A percentile compares a stretch with the other conserved stretches of the same genome.
Evolutionary conservation across 2,888 invertebrate species (phyloP).

Genomic region (Germaria angustata): DNA sequence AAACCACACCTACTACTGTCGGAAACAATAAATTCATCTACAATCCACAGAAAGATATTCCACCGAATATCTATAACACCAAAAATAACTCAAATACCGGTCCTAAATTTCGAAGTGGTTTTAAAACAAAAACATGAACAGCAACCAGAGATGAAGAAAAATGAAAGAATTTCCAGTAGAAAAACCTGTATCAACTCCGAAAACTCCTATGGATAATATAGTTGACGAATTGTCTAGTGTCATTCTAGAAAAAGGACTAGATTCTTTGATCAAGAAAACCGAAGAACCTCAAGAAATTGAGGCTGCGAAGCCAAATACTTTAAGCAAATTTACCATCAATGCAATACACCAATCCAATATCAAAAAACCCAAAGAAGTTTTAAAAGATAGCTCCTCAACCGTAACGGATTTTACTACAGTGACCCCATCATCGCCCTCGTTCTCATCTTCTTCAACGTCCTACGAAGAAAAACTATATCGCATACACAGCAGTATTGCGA

Average conservation of each 20-base stretch:
- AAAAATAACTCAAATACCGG: constrained; percentile 68
- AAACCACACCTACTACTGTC: constrained; percentile 51
- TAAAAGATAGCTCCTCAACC: neutral
- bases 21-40: constrained; percentile 60
- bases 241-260: constrained; percentile 74
- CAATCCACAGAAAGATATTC: neutral
- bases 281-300: constrained; percentile 71
- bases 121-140: constrained; percentile 52
- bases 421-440: neutral
- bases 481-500: constrained; percentile 69
- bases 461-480: constrained; percentile 71
- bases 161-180: neutral
- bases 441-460: constrained; percentile 33
- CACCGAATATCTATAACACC: constrained; percentile 69
- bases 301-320: constrained; percentile 74
- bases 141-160: neutral
- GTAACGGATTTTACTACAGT: neutral
- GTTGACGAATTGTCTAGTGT: constrained; percentile 74
- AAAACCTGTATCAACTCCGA: constrained; percentile 5
- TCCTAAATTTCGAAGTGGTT: constrained; percentile 66
- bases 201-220: constrained; percentile 74
- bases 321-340: constrained; percentile 76
- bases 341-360: constrained; percentile 55
- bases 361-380: constrained; percentile 46
- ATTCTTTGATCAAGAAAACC: constrained; percentile 72